Base-by-base conservation (phyloP, 2,888 invertebrate genomes). In the Lycaena phlaeas region DNA sequence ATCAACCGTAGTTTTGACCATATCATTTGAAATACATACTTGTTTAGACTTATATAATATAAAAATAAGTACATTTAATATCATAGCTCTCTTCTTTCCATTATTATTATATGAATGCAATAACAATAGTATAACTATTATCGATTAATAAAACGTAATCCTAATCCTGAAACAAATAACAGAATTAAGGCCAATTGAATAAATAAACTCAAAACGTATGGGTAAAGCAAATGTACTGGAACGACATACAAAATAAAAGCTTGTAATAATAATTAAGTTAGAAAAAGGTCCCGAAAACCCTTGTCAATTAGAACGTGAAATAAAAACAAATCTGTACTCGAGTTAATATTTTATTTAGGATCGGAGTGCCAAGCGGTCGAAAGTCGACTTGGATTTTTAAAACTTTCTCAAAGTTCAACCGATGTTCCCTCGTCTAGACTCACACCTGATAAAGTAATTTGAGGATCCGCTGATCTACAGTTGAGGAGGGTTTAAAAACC, bases 341-440 rank as follows among this genome's bases (percentile, higher is more conserved):
- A 55, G 61, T 66, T 66, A 72, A 79, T 79, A 73, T 77, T 79
- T 79, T 75, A 79, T 79, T 73, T 70, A 67, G 66, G 52, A 48
- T 49, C 52, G 54, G 56, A 52, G 52, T 56, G 59, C 54, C 30
- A 57, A 56, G 54, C 64, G 59, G 60, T 51, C 53, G 52, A 61
- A 76, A 79, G 78, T 81, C 73, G 73, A 77, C 81, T 79, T 79
- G 59, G 76, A 72, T 81, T 82, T 82, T 82, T 78, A 81, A 79
- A 84, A 82, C 75, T 82, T 82, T 67, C 56, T 47, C 50, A 63
- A 79, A 75, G 71, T 78, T 78, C 61, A 61, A 55, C 52, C 55
- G 59, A 64, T 66, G 64, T 60, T 61, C 64, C 65, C 60, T 61
- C 63, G 68, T 68, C 68, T 67, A 60, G 67, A 59, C 65, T 72